phyloP scores from a whole-genome alignment of 1,140 invertebrate species.

The Drosophila lini region DNA sequence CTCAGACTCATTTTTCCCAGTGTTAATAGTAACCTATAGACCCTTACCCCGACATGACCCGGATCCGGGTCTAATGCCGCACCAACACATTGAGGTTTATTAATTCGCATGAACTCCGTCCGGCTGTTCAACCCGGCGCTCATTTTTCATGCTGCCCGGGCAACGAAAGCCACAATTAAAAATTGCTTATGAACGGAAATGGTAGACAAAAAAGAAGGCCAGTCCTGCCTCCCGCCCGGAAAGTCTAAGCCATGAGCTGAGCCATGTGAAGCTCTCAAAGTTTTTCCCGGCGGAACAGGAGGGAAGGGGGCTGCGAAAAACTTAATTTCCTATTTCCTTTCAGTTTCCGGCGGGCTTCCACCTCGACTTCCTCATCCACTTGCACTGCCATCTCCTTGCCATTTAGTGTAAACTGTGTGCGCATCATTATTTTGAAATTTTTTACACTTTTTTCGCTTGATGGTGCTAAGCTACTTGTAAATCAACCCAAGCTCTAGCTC shows the following conservation, averaged over 20 bases:
- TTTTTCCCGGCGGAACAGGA: slow-evolving; percentile 35
- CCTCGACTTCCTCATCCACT: slow-evolving; percentile 10
- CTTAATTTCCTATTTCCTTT: slow-evolving; percentile 75
- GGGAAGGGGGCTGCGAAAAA: slow-evolving; percentile 34
- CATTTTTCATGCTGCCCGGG: slow-evolving; percentile 71
- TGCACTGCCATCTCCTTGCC: slow-evolving; percentile 16
- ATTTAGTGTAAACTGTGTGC: slow-evolving; percentile 77
- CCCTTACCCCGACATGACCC: slow-evolving; percentile 5
- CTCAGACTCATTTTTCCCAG: not conserved
- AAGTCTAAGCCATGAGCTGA: slow-evolving; percentile 31
- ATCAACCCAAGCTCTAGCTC: slow-evolving; percentile 67
- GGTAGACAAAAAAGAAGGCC: slow-evolving; percentile 45
- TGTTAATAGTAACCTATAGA: not conserved
- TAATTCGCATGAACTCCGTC: slow-evolving; percentile 77
- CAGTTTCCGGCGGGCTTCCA: slow-evolving; percentile 30
- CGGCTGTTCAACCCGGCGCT: slow-evolving; percentile 47
- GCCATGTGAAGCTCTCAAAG: slow-evolving; percentile 57
- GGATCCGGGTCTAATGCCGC: slow-evolving; percentile 33
- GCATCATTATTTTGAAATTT: slow-evolving; percentile 82
- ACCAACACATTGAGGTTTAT: slow-evolving; percentile 68
- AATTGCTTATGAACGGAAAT: slow-evolving; percentile 80
- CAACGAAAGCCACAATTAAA: slow-evolving; percentile 77
- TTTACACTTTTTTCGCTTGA: slow-evolving; percentile 74
- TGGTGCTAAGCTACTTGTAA: slow-evolving; percentile 80
- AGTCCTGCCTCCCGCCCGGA: slow-evolving; percentile 1